These are phyloP conservation scores for Drosophila pseudoobscura DNA, from an alignment of 1,140 invertebrate species.

Conservation along the genomic window DNA sequence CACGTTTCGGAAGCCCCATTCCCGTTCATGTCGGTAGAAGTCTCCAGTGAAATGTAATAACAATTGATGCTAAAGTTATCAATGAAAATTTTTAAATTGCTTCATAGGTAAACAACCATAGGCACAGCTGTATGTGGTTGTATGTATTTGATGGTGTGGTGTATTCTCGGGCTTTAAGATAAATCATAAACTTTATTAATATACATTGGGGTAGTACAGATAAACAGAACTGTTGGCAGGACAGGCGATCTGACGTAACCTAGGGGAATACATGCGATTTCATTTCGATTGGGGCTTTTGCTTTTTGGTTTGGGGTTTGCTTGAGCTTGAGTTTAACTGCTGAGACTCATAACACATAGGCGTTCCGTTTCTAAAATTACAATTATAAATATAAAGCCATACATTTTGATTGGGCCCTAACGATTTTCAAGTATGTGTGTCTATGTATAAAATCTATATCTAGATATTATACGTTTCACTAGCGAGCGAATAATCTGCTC, in stretches of 20 bases:
- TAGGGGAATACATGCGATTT: constrained; percentile 21
- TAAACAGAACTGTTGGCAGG: constrained; percentile 30
- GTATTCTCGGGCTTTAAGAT: background rate
- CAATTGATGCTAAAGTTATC: too few relatives aligned
- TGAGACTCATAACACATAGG: background rate
- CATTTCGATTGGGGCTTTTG: background rate
- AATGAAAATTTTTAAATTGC: too few relatives aligned
- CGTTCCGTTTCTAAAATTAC: constrained; percentile 7
- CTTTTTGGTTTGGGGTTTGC: background rate
- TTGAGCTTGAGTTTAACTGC: background rate
- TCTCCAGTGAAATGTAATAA: too few relatives aligned
- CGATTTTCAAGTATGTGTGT: constrained; percentile 21
- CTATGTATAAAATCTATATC: constrained; percentile 16
- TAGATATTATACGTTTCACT: constrained; percentile 7
- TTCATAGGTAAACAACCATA: too few relatives aligned
- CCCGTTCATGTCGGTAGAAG: too few relatives aligned
- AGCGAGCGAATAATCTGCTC: background rate
- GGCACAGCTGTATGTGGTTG: too few relatives aligned
- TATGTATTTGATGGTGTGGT: too few relatives aligned
- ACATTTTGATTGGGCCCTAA: constrained; percentile 2
- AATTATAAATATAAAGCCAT: constrained; percentile 10
- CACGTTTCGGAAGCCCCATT: too few relatives aligned
- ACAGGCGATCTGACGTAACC: constrained; percentile 7
- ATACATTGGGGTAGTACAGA: constrained; percentile 34
- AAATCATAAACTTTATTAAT: constrained; percentile 38